These are phyloP conservation scores for Pedetes capensis DNA, from an alignment of 2,113 vertebrate genomes.

Conservation along the genomic window DNA sequence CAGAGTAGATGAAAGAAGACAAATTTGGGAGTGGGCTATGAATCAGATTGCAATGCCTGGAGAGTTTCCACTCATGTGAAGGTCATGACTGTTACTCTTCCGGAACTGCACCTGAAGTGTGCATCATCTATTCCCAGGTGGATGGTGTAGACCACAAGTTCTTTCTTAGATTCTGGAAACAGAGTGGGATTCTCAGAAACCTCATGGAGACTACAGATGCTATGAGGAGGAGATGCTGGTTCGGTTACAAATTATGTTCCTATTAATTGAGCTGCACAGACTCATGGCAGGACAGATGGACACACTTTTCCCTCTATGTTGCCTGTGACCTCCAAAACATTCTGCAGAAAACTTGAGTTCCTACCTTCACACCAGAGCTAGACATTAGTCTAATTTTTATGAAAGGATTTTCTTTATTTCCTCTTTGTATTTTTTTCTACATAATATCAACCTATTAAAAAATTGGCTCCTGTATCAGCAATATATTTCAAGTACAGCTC, in stretches of 20 bases:
- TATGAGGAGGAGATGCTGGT: neutral
- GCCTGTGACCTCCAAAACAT: neutral
- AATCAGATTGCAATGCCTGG: neutral
- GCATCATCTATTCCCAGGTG: too few relatives aligned
- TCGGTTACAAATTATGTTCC: neutral
- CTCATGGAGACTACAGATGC: neutral
- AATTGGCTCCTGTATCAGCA: conserved; percentile 75
- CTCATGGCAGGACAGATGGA: neutral
- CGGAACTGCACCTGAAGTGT: neutral
- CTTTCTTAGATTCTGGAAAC: neutral
- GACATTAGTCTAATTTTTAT: neutral
- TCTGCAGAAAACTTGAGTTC: neutral
- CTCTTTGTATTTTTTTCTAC: neutral
- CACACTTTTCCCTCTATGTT: neutral
- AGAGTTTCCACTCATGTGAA: neutral
- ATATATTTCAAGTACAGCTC: conserved; percentile 77
- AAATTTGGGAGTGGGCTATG: neutral
- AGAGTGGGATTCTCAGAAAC: neutral
- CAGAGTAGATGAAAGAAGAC: neutral
- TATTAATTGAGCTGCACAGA: neutral
- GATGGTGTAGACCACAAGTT: neutral
- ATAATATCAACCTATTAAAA: conserved; percentile 49
- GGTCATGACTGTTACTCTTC: neutral
- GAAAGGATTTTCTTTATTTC: neutral
- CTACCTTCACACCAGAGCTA: neutral